Evolutionary conservation across 2,113 vertebrate genomes (phyloP), one percentile per base, ranked within the genome.

Genomic region (Rhinoptilus africanus): DNA sequence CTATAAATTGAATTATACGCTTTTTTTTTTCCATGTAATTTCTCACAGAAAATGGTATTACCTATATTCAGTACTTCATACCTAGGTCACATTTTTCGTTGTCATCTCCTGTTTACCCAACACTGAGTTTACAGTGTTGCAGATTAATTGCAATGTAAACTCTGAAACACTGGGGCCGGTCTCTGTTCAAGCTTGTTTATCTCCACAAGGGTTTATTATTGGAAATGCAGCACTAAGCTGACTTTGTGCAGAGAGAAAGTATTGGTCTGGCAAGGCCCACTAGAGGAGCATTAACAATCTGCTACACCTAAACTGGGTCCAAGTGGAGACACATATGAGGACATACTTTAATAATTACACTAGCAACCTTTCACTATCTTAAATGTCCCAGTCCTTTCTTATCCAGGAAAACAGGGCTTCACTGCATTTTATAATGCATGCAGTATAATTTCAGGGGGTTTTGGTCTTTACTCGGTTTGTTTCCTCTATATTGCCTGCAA

Each of bases 151-250:
- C 18, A 71, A 32, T 34, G 18, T 14, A 79, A 82, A 35, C 21
- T 47, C 45, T 50, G 72, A 47, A 69, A 59, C 27, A 39, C 6
- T 0, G 0, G 21, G 24, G 14, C 43, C 59, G 47, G 11, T 72
- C 37, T 63, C 53, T 89, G 14, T 35, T 92, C 37, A 48, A 59
- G 8, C 0, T 0, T 32, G 8, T 72, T 93, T 87, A 30, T 30
- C 30, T 75, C 20, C n/a, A 23, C 30, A 45, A 39, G 20, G 5
- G 9, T 83, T 92, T 72, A 19, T 57, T 86, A 53, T 9, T 57
- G 57, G 72, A 82, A 93, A 76, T 39, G 26, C 16, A 66, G 26
- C 26, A 13, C 17, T 69, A 27, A 60, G 6, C 9, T 95, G n/a
- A 16, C 27, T 92, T 64, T 69, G 43, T n/a, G 26, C 53, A 85